Evolutionary conservation across 2,797 vertebrate species (phyloP).

Genomic region (Eulemur coronatus): DNA sequence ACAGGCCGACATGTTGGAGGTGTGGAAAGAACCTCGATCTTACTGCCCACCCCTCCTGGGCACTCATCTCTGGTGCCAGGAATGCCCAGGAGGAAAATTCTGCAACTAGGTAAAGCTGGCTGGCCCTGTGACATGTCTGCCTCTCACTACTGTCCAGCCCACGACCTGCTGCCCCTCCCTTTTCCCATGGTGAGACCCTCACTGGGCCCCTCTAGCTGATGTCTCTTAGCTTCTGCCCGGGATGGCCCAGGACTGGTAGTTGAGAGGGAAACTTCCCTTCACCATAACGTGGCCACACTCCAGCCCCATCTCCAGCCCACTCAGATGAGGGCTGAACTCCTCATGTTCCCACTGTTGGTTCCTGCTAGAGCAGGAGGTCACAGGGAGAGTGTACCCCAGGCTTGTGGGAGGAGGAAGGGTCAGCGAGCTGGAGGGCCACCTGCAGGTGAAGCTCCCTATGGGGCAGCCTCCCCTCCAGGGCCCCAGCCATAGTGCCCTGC

Average conservation of each 20-base stretch:
- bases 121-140: slow-evolving; percentile 85
- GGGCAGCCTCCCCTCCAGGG: too few relatives aligned
- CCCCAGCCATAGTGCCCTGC: too few relatives aligned
- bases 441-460: neutral
- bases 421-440: neutral
- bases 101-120: slow-evolving; percentile 90
- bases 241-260: neutral
- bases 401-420: neutral
- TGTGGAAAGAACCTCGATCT: neutral
- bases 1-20: neutral
- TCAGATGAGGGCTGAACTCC: neutral
- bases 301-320: neutral
- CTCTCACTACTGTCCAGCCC: slow-evolving; percentile 91
- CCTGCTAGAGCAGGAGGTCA: neutral
- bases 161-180: slow-evolving; percentile 81
- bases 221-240: neutral
- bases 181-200: slow-evolving; percentile 88
- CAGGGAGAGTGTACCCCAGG: too few relatives aligned
- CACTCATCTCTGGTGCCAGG: slow-evolving; percentile 84
- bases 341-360: neutral
- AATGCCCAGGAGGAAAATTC: slow-evolving; percentile 88
- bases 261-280: neutral
- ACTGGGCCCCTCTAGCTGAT: accelerated
- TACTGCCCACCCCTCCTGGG: neutral
- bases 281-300: neutral